Evolutionary conservation across 2,113 vertebrate genomes (phyloP), one percentile per base, ranked within the genome.

Genomic region (Microtus oregoni): DNA sequence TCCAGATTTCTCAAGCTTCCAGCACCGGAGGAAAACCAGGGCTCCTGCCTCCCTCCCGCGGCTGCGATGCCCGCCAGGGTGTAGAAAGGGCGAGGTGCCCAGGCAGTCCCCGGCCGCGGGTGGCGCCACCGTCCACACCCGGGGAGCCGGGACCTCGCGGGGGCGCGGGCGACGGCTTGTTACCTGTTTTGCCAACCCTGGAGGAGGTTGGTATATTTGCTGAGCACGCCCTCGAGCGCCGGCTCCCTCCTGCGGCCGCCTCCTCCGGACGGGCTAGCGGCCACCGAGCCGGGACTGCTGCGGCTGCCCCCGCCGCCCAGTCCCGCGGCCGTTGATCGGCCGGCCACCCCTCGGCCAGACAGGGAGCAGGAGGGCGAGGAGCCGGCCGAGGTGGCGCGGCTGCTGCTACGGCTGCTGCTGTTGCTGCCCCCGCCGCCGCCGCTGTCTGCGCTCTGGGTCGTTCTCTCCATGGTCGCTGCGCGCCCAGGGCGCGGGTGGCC

Each of bases 141-240:
- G 2, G n/a, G 30, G 30, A 47, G 24, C 75, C 55, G 14, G 4
- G 87, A 73, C 76, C 91, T 70, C 83, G 90, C 86, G 50, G 70
- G 90, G 70, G 92, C 81, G 87, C 78, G 38, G 75, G 89, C 78
- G 28, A 93, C 58, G 20, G 55, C 92, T 52, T 55, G 77, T 98
- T 98, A 99, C 99, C 99, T 99, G 99, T 99, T 99, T 98, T 99
- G 99, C 99, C 99, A 99, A 97, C 99, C 99, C 97, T 99, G 99
- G 90, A 99, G 98, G 95, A 99, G 99, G 98, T 99, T 99, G 97
- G 99, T 99, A 98, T 99, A 99, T 98, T 99, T 99, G 98, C 99
- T 99, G 95, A 99, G 99, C 87, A 99, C 98, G 97, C 99, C 99
- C 97, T 99, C 99, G 98, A 99, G 98, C 70, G 96, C 97, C 97